Percentiles rank a stretch among this genome's conserved stretches.
phyloP scores from a whole-genome alignment of 2,113 vertebrate genomes.

The Dasyprocta punctata region DNA sequence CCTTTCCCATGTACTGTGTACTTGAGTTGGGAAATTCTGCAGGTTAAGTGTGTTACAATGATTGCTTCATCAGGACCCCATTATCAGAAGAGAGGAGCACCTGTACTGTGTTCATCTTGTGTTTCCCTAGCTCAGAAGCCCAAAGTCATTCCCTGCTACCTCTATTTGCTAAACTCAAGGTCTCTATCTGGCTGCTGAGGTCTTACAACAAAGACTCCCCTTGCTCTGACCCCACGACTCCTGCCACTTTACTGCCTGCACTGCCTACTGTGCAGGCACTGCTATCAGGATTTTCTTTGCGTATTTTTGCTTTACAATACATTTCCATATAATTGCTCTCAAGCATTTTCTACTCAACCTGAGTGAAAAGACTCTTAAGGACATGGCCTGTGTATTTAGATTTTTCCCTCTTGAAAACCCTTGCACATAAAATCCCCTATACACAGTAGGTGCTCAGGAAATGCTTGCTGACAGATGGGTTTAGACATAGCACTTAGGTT shows the following conservation, averaged over 20 bases:
- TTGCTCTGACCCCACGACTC: background rate
- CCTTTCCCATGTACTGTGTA: accelerated
- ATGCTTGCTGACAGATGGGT: background rate
- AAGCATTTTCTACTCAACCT: background rate
- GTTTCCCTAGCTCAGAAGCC: background rate
- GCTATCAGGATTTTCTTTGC: background rate
- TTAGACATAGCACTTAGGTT: background rate
- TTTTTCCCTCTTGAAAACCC: background rate
- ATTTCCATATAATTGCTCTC: background rate
- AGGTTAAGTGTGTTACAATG: background rate
- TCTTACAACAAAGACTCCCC: background rate
- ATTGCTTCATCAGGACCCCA: background rate
- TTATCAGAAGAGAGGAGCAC: background rate
- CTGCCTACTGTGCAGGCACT: background rate
- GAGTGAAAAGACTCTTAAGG: background rate
- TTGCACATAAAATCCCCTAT: background rate
- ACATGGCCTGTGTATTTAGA: background rate
- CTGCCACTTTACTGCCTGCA: background rate
- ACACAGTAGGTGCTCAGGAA: background rate
- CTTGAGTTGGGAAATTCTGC: background rate
- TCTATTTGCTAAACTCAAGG: background rate
- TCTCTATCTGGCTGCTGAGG: background rate
- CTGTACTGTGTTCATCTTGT: background rate
- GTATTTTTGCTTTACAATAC: background rate
- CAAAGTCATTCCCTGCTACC: background rate